Percentiles rank a stretch among this genome's conserved stretches.
Evolutionary conservation across 2,888 invertebrate genomes (phyloP).

Genomic region (Drosophila barbarae): DNA sequence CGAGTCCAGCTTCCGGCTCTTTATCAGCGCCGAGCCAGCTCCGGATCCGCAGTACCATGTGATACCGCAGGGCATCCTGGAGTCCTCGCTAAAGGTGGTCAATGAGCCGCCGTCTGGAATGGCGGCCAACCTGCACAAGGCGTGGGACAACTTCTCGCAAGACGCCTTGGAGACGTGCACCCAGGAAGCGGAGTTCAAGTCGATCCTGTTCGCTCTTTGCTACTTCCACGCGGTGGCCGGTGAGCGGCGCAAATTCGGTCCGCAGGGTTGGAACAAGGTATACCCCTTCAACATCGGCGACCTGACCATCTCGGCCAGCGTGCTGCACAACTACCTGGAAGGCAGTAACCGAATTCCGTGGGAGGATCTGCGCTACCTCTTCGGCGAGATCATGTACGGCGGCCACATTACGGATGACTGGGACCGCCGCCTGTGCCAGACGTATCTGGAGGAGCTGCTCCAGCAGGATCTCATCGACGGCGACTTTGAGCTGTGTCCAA

Average conservation of each 20-base stretch:
- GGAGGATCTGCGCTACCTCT: conserved; percentile 96
- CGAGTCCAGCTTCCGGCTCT: conserved; percentile 83
- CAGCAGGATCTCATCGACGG: conserved; percentile 93
- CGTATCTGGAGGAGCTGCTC: conserved; percentile 92
- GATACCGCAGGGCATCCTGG: conserved; percentile 92
- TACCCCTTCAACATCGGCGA: conserved; percentile 93
- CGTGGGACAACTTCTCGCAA: conserved; percentile 94
- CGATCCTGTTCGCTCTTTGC: conserved; percentile 92
- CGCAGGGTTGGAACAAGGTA: conserved; percentile 94
- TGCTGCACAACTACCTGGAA: conserved; percentile 94
- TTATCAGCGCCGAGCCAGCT: conserved; percentile 94
- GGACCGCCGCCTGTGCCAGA: conserved; percentile 93
- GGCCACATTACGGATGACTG: conserved; percentile 98
- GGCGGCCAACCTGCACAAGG: conserved; percentile 96
- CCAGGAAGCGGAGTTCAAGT: conserved; percentile 96
- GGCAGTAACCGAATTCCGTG: conserved; percentile 93
- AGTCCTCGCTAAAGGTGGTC: conserved; percentile 95
- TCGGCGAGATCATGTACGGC: conserved; percentile 99
- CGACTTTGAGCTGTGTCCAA: conserved; percentile 89
- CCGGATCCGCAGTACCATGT: conserved; percentile 84
- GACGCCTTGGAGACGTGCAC: conserved; percentile 95
- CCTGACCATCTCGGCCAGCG: conserved; percentile 94
- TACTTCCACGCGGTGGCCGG: conserved; percentile 98
- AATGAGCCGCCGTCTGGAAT: conserved; percentile 98
- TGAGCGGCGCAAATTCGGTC: conserved; percentile 95